phyloP scores from a whole-genome alignment of 2,797 vertebrate species.

The Antennarius maculatus region DNA sequence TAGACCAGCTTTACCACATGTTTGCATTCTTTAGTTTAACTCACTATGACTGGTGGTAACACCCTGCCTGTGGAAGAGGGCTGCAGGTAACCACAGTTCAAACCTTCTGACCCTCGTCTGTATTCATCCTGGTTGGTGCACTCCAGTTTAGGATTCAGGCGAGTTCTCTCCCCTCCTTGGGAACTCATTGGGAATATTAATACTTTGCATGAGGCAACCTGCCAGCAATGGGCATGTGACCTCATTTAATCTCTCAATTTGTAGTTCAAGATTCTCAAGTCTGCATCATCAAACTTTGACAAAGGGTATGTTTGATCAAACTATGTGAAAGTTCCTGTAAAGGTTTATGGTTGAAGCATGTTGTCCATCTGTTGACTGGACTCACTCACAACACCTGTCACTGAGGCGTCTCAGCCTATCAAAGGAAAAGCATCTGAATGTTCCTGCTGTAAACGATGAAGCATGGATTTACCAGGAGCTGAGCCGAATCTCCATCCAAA shows the following conservation, averaged over 20 bases:
- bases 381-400: neutral
- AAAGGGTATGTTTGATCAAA: slow-evolving; percentile 9
- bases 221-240: slow-evolving; percentile 34
- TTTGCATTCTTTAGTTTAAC: slow-evolving; percentile 62
- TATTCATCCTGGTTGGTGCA: neutral
- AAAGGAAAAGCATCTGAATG: too few species aligned
- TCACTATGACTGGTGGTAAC: slow-evolving; percentile 24
- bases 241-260: slow-evolving; percentile 39
- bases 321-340: neutral
- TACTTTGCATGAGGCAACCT: slow-evolving; percentile 37
- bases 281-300: slow-evolving; percentile 2
- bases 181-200: slow-evolving; percentile 37
- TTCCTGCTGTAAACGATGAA: too few species aligned
- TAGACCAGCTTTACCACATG: slow-evolving; percentile 45
- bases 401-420: too few species aligned
- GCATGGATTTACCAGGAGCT: neutral
- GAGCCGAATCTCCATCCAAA: neutral
- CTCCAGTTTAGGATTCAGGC: slow-evolving; percentile 4
- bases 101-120: slow-evolving; percentile 3
- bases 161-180: neutral
- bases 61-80: neutral
- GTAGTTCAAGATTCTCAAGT: slow-evolving; percentile 2
- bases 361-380: neutral
- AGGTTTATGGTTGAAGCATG: neutral
- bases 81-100: slow-evolving; percentile 63